Percentiles rank a stretch among this genome's conserved stretches.
phyloP scores from a whole-genome alignment of 2,888 invertebrate genomes.

The Hoplodrina ambigua region DNA sequence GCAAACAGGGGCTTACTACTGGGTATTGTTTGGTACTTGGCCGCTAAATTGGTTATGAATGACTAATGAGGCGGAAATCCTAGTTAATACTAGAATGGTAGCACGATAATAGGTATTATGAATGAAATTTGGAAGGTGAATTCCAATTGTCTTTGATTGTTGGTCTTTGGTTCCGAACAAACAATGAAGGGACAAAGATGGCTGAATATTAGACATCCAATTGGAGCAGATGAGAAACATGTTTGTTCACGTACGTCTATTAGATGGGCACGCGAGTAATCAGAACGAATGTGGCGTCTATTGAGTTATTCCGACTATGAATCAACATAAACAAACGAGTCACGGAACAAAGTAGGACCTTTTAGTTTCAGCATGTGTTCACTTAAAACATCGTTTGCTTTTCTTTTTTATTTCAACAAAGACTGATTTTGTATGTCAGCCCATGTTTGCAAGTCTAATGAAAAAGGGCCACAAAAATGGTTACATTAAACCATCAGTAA shows the following conservation, averaged over 20 bases:
- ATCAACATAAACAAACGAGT: slow-evolving; percentile 24
- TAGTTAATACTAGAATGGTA: slow-evolving; percentile 34
- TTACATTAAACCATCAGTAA: background rate
- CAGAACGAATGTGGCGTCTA: slow-evolving; percentile 23
- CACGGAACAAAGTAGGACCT: background rate
- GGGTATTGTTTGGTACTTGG: slow-evolving; percentile 40
- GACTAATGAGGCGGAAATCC: slow-evolving; percentile 46
- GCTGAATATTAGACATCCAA: slow-evolving; percentile 25
- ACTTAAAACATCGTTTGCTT: background rate
- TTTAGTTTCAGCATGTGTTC: background rate
- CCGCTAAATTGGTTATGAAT: slow-evolving; percentile 50
- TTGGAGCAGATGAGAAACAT: slow-evolving; percentile 41
- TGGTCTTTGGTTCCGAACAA: slow-evolving; percentile 28
- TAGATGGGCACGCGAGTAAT: slow-evolving; percentile 30
- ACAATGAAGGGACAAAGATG: slow-evolving; percentile 32
- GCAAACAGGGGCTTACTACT: slow-evolving; percentile 31
- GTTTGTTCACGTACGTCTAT: slow-evolving; percentile 42
- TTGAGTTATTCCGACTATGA: slow-evolving; percentile 32
- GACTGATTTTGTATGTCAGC: too few species aligned
- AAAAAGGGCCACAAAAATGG: background rate
- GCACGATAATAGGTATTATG: slow-evolving; percentile 41
- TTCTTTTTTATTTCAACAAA: background rate
- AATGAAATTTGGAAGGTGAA: slow-evolving; percentile 25
- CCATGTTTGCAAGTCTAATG: background rate
- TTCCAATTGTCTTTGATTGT: slow-evolving; percentile 25